Conservation (phyloP, 1,140 invertebrate genomes). For the Kradibia gibbosae region DNA sequence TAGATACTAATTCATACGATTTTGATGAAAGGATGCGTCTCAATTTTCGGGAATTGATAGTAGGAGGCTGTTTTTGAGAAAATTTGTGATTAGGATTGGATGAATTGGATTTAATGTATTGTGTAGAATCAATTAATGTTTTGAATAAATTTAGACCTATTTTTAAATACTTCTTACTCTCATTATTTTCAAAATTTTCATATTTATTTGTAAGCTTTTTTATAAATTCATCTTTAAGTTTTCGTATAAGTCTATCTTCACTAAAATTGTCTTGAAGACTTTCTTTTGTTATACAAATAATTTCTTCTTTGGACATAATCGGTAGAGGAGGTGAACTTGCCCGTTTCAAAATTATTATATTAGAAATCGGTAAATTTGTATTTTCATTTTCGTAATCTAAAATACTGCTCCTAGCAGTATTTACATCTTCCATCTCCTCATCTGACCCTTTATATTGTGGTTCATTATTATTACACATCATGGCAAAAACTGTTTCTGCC, state of each 20-base stretch:
- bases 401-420: background rate
- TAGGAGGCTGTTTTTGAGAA: slow-evolving; percentile 57
- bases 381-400: background rate
- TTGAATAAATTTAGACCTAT: slow-evolving; percentile 58
- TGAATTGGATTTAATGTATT: slow-evolving; percentile 57
- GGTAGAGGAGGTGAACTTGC: slow-evolving; percentile 13
- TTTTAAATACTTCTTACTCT: slow-evolving; percentile 41
- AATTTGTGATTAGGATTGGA: slow-evolving; percentile 57
- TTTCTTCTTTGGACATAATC: slow-evolving; percentile 52
- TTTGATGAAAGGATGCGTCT: slow-evolving; percentile 57
- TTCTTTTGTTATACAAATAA: slow-evolving; percentile 53
- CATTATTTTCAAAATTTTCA: slow-evolving; percentile 27
- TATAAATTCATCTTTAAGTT: slow-evolving; percentile 56
- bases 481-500: slow-evolving; percentile 36
- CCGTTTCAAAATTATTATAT: slow-evolving; percentile 2
- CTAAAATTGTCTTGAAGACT: slow-evolving; percentile 43
- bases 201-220: slow-evolving; percentile 47
- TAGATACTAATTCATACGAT: slow-evolving; percentile 60
- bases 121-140: slow-evolving; percentile 61
- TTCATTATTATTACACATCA: background rate
- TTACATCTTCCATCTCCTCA: background rate
- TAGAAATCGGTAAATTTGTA: background rate
- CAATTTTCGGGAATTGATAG: slow-evolving; percentile 58
- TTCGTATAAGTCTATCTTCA: slow-evolving; percentile 49
- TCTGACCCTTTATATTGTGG: background rate